Base-by-base conservation (phyloP, 2,888 invertebrate genomes). In the Melieria picta region DNA sequence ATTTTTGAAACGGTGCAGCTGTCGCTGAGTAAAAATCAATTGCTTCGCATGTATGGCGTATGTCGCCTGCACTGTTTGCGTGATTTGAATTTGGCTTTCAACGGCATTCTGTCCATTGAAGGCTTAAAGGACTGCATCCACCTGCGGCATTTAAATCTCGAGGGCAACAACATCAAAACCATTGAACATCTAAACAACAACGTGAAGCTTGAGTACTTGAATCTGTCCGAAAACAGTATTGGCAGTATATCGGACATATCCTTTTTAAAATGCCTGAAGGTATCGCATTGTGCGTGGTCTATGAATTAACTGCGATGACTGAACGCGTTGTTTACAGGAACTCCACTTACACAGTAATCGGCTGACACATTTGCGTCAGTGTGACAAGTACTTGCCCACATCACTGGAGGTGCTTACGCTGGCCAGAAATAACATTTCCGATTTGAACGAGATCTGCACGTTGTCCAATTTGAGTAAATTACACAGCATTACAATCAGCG, bases 81-180 rank as follows among this genome's bases (percentile, higher is more conserved):
- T 55, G 91, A 93, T 57, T 87, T 97, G 75, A 93, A 96, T 85
- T 89, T 97, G 61, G 93, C 95, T 76, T 92, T 94, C 84, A 97
- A 97, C 88, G 93, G 93, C 65, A 94, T 97, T 77, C 89, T 95
- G 60, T 93, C 93, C 71, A 95, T 97, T 81, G 97, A 97, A 86
- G 97, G 96, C 9, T 88, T 97, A 11, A 94, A 94, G 85, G 95
- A 96, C 73, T 89, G 97, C 77, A 89, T 90, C 67, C 92, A 94
- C 82, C 89, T 97, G 73, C 92, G 92, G 82, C 93, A 93, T 82
- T 89, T 97, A 66, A 94, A 95, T 87, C 88, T 97, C 75, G 91
- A 93, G 87, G 94, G 94, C 75, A 97, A 97, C 88, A 96, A 93
- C 82, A 94, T 97, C 80, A 97, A 97, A 90, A 92, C 92, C n/a